Evolutionary conservation across 2,797 vertebrate genomes (phyloP), one percentile per base, ranked within the genome.

Genomic region (Halcyon badia): DNA sequence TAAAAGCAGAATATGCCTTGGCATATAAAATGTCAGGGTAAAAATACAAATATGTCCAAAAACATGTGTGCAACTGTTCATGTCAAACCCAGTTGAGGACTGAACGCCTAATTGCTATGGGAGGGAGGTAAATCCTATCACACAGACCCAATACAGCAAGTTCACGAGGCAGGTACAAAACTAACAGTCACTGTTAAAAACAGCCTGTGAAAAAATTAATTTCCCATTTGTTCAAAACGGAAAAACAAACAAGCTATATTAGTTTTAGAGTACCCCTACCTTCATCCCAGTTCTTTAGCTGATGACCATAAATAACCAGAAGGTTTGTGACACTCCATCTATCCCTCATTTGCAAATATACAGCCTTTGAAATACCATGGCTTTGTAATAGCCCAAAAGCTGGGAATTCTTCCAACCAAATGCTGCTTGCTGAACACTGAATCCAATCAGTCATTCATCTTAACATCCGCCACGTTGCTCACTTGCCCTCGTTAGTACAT

Each of bases 401-500:
- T 3, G 2, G 72, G 87, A 97, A 83, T 90, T 73, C n/a, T 90
- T 97, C 91, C 96, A 96, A 80, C 8, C 62, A 52, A 96, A 89
- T 61, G 56, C 69, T 87, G 48, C 65, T 93, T 75, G 75, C 57
- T 91, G 91, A 70, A 87, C 49, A 71, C 30, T 92, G 61, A 83
- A 92, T 72, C 81, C 57, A 94, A 12, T 44, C 90, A 92, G 84
- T 69, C 80, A 73, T 92, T 88, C 84, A 73, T 94, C 80, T 94
- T 64, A 61, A 56, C 60, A 69, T 71, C 48, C 14, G 7, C 71
- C 57, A 81, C 39, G 30, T 20, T 81, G 84, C 73, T 88, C 93
- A 81, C 94, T 57, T 92, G 81, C 70, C 79, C 69, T 95, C n/a
- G 6, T 42, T 69, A 81, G 58, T 65, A 87, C 14, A 11, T 21